Evolutionary conservation across 2,797 vertebrate genomes (phyloP).

Genomic region (Melanotaenia parkinsoni): DNA sequence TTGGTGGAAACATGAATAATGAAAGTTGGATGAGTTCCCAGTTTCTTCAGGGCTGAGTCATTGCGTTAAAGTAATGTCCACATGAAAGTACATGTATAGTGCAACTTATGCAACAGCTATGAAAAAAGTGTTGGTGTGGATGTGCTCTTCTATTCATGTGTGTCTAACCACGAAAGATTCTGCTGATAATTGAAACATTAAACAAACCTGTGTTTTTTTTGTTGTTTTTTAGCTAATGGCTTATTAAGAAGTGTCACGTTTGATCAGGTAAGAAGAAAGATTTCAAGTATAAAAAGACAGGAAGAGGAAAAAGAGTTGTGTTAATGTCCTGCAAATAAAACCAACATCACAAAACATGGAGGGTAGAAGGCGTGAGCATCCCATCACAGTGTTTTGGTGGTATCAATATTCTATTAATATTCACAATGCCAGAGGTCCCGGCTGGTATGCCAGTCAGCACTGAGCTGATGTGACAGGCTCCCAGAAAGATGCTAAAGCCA

Average conservation of each 20-base stretch:
- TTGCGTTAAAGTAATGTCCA: slow-evolving; percentile 62
- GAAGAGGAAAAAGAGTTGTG: slow-evolving; percentile 21
- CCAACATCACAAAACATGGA: slow-evolving; percentile 51
- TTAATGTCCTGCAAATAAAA: slow-evolving; percentile 38
- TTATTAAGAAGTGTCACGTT: slow-evolving; percentile 85
- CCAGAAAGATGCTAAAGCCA: slow-evolving; percentile 85
- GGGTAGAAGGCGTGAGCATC: slow-evolving; percentile 74
- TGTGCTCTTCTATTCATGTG: neutral
- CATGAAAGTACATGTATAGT: slow-evolving; percentile 65
- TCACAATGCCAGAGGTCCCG: slow-evolving; percentile 89
- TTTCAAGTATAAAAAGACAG: neutral
- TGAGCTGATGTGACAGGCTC: slow-evolving; percentile 88
- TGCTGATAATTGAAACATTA: slow-evolving; percentile 92
- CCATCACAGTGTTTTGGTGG: slow-evolving; percentile 85
- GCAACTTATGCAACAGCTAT: slow-evolving; percentile 39
- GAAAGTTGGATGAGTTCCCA: slow-evolving; percentile 65
- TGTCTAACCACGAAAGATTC: slow-evolving; percentile 64
- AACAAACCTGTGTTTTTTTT: slow-evolving; percentile 89
- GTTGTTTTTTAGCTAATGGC: slow-evolving; percentile 84
- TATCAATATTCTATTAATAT: slow-evolving; percentile 98
- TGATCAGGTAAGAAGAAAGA: slow-evolving; percentile 65
- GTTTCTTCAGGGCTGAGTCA: slow-evolving; percentile 60
- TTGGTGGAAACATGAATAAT: slow-evolving; percentile 55
- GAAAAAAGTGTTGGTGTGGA: slow-evolving; percentile 4
- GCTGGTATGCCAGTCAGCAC: slow-evolving; percentile 84